Conservation (phyloP, 2,113 vertebrate species). For the Phoenicopterus ruber region DNA sequence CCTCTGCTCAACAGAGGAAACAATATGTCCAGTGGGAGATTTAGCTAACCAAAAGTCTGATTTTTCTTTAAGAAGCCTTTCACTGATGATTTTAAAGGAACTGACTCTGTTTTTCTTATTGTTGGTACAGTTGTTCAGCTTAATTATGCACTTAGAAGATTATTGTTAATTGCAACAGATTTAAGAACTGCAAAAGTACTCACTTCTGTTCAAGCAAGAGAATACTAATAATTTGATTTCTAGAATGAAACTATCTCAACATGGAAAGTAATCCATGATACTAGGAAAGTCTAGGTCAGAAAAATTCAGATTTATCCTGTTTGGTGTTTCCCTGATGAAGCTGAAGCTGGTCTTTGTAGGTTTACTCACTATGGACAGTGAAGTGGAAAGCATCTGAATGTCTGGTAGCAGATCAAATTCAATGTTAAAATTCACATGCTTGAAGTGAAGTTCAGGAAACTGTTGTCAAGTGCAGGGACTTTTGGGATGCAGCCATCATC, state of each 20-base stretch:
- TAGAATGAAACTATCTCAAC: background rate
- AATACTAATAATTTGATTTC: background rate
- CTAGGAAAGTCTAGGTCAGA: background rate
- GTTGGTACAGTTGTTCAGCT: background rate
- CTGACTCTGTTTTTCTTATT: background rate
- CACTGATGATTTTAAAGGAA: background rate
- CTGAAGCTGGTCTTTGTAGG: background rate
- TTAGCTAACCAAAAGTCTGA: background rate
- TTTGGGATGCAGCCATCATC: background rate
- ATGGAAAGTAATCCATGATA: background rate
- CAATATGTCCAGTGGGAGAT: background rate
- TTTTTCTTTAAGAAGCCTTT: background rate
- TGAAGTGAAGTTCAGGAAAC: background rate
- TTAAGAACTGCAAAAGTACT: background rate
- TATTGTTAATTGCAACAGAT: background rate
- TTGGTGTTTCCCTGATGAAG: background rate
- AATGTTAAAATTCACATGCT: background rate
- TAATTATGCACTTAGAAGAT: background rate
- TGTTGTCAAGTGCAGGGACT: background rate
- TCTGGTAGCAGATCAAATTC: background rate
- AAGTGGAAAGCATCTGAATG: background rate
- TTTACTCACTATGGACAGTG: rapidly evolving
- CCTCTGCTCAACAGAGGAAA: background rate
- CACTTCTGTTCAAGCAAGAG: background rate
- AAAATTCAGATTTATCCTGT: background rate